Base-by-base conservation (phyloP, 2,113 vertebrate genomes). In the Craseonycteris thonglongyai region DNA sequence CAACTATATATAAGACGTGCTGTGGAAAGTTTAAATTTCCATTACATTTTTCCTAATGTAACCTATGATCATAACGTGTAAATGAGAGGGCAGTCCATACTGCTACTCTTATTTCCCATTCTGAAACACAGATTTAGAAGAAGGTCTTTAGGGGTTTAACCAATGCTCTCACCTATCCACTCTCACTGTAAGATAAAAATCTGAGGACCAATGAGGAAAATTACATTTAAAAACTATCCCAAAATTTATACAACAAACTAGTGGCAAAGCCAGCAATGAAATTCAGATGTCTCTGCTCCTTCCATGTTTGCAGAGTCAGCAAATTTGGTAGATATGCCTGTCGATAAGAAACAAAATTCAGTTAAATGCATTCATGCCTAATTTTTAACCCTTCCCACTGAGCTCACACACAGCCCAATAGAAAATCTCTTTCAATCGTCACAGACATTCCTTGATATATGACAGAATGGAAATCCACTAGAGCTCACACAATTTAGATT, bases 401-500 rank as follows among this genome's bases (percentile, higher is more conserved):
- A 93, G 84, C 42, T 81, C 85, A 95, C 45, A 80, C 49, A 86
- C 1, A 82, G 47, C 26, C 30, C 38, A 88, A 96, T 8, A 88
- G 45, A 95, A 94, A 94, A 80, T 75, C 22, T 93, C 54, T 90
- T 88, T 95, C 38, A 56, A 81, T 81, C 40, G 78, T 61, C 66
- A 93, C 42, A 90, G 49, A 74, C 15, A 3, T 66, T 84, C 71
- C 33, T 49, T 93, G 38, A 80, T 45, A 93, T 24, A 56, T 35
- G 18, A 83, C 28, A 72, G 51, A 94, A 83, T 66, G 38, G 15
- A 91, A 96, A 94, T 84, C 35, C 59, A 95, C 45, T 28, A 84
- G 59, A 65, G 56, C 22, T 92, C 76, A 95, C 22, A 80, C 59
- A 92, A 74, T 91, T 94, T 91, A 91, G 45, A 95, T 96, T 56